Percentiles rank a stretch among this genome's conserved stretches.
phyloP scores from a whole-genome alignment of 2,888 invertebrate genomes.

The Amiota communis region DNA sequence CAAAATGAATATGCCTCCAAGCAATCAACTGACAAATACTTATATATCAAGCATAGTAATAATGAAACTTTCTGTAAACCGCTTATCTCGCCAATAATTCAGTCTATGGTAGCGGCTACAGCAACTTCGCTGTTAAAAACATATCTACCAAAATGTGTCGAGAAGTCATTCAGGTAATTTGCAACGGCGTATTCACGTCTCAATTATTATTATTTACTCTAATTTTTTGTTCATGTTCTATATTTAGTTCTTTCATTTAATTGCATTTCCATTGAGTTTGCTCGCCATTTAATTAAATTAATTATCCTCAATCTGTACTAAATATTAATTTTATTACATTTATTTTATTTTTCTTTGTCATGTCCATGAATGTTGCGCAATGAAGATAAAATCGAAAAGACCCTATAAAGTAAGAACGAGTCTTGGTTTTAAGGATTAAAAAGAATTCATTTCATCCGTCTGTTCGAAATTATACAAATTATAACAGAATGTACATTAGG shows the following conservation, averaged over 20 bases:
- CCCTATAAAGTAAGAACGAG: constrained; percentile 34
- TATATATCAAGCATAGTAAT: constrained; percentile 18
- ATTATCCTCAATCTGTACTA: not conserved
- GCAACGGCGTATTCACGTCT: constrained; percentile 4
- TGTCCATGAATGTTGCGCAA: no score
- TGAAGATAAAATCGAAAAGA: not conserved
- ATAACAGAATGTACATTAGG: no score
- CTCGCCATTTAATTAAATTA: no score
- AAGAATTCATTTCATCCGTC: no score
- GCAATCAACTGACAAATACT: constrained; percentile 33
- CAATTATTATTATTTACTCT: no score
- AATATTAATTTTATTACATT: not conserved
- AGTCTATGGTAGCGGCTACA: constrained; percentile 41
- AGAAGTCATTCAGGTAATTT: constrained; percentile 74
- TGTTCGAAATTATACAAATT: no score
- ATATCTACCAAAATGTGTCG: constrained; percentile 73
- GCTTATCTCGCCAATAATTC: constrained; percentile 25
- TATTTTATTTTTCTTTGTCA: no score
- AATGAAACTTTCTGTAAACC: not conserved
- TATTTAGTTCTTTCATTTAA: constrained; percentile 28
- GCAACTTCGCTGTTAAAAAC: constrained; percentile 43
- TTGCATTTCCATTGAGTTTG: constrained; percentile 26
- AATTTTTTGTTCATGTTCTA: not conserved
- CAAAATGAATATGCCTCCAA: constrained; percentile 28
- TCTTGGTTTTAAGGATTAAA: not conserved